Base-by-base conservation (phyloP, 1,140 invertebrate genomes). In the Drosophila mauritiana region DNA sequence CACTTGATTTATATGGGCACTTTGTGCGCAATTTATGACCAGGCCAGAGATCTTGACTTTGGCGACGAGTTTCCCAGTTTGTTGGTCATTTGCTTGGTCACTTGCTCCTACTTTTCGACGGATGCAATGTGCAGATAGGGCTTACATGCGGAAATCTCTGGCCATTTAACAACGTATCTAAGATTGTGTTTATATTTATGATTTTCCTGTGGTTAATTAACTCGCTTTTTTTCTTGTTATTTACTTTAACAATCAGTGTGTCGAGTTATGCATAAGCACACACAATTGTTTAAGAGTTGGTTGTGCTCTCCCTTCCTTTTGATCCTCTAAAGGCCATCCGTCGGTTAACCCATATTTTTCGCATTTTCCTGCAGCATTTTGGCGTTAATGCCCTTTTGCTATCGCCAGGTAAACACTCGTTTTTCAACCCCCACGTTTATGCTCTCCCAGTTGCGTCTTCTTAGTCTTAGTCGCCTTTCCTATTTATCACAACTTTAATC, bases 401-500 rank as follows among this genome's bases (percentile, higher is more conserved):
- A 70, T 70, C 68, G 52, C 37, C 36, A 70, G 52, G 64, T 70
- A 36, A 70, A 70, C 68, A 70, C 68, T 70, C 52, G 64, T 27
- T 22, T 34, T 10, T 17, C 11, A 15, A 10, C n/a, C 3, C 37
- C 36, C 31, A 0, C 27, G 27, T 8, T 31, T 31, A 31, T 31
- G 7, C 27, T 7, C 49, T 2, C 10, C 8, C 22, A 8, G 34
- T 13, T 36, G 22, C 7, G 15, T n/a, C 22, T 68, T 51, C 45
- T 27, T 27, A 36, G 34, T 51, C 45, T 27, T 27, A 36, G 34
- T 17, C 36, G 39, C 68, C 27, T 73, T 25, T 48, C 61, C 52
- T 53, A 78, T 56, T 72, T 78, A 78, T 78, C 75, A 78, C 75
- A 42, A 63, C 40, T 78, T 73, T 78, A 78, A 78, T 78, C 75